Evolutionary conservation across 2,888 invertebrate genomes (phyloP).

Genomic region (Athetis lepigone): DNA sequence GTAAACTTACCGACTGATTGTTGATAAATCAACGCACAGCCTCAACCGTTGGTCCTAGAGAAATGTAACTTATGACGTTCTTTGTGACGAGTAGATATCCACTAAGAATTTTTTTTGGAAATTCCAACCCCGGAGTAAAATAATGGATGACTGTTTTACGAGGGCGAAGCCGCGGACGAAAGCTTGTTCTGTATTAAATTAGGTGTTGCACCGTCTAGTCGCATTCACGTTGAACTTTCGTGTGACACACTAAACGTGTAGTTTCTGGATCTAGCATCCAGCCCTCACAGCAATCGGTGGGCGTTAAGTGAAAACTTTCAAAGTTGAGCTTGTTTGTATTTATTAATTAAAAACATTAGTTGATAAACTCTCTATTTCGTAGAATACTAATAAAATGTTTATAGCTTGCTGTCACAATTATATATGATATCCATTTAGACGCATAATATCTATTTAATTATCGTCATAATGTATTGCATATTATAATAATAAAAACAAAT

Average conservation of each 20-base stretch:
- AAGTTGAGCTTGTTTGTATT: constrained; percentile 70
- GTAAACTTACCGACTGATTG: no score
- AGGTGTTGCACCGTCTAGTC: constrained; percentile 61
- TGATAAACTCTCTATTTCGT: constrained; percentile 78
- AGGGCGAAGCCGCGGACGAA: no score
- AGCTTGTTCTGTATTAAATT: constrained; percentile 53
- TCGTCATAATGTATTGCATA: constrained; percentile 4
- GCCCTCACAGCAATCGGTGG: constrained; percentile 68
- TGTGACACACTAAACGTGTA: constrained; percentile 68
- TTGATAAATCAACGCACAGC: no score
- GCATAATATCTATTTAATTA: constrained; percentile 21
- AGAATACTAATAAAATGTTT: constrained; percentile 60
- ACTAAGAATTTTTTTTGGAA: no score
- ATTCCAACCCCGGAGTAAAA: no score
- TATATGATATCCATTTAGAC: constrained; percentile 16
- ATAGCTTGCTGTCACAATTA: constrained; percentile 34
- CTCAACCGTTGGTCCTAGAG: no score
- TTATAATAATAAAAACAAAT: constrained; percentile 29
- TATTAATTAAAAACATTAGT: constrained; percentile 76
- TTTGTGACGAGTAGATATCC: no score
- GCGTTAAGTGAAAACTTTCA: constrained; percentile 83
- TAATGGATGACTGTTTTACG: no score
- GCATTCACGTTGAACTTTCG: constrained; percentile 55
- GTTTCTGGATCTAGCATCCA: constrained; percentile 51
- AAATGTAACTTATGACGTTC: no score